Conservation (phyloP, 2,888 invertebrate genomes). For the Caenorhabditis doughertyi region DNA sequence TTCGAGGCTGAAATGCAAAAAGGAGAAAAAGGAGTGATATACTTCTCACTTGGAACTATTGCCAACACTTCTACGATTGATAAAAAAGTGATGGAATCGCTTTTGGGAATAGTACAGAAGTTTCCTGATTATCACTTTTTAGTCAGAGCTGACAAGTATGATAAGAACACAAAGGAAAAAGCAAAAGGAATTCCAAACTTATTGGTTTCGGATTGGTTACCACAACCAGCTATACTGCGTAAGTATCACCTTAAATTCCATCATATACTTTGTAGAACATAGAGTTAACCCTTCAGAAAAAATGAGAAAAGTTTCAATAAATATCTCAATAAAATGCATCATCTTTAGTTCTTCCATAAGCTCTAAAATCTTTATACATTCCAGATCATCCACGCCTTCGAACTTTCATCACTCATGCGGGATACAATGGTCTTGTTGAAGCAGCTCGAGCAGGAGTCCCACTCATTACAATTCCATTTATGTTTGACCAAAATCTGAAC, state of each 20-base stretch:
- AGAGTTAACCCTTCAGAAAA: too few species aligned
- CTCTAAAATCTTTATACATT: neutral
- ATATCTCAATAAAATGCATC: too few species aligned
- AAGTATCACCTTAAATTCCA: too few species aligned
- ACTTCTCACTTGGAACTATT: constrained; percentile 74
- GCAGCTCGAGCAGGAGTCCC: constrained; percentile 74
- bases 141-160: constrained; percentile 71
- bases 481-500: constrained; percentile 69
- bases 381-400: constrained; percentile 72
- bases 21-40: constrained; percentile 72
- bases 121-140: constrained; percentile 75
- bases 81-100: constrained; percentile 64
- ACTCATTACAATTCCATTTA: constrained; percentile 70
- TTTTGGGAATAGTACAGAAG: constrained; percentile 66
- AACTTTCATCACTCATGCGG: constrained; percentile 78
- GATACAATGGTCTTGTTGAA: constrained; percentile 79
- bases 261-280: too few species aligned
- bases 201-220: constrained; percentile 70
- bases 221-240: constrained; percentile 70
- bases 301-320: too few species aligned
- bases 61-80: constrained; percentile 70
- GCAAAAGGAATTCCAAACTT: constrained; percentile 61
- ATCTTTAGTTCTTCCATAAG: too few species aligned
- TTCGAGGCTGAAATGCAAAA: constrained; percentile 67
- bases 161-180: constrained; percentile 59